These are phyloP conservation scores for Mionectes macconnelli DNA, from an alignment of 2,113 vertebrate genomes.

Conservation along the genomic window DNA sequence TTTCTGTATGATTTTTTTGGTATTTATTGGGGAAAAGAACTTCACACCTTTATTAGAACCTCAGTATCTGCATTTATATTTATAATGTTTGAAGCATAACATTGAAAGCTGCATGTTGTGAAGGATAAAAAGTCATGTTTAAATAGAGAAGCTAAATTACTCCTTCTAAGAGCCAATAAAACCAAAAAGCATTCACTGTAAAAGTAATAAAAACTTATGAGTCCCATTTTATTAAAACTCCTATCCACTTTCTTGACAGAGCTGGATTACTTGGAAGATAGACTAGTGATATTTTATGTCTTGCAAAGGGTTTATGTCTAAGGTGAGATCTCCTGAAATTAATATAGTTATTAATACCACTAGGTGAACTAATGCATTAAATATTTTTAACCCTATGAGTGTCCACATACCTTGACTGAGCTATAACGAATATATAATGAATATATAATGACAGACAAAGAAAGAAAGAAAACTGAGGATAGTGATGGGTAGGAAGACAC, in stretches of 20 bases:
- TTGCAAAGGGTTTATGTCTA: conserved; percentile 47
- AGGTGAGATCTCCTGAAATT: conserved; percentile 39
- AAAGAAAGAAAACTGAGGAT: background rate
- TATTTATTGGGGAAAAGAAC: conserved; percentile 18
- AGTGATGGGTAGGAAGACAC: background rate
- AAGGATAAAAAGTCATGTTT: conserved; percentile 75
- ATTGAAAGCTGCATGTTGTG: conserved; percentile 66
- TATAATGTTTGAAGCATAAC: conserved; percentile 55
- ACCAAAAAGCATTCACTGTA: conserved; percentile 74
- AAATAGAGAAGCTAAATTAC: conserved; percentile 74
- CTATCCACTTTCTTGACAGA: conserved; percentile 64
- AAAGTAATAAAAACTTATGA: conserved; percentile 78
- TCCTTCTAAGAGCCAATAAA: conserved; percentile 74
- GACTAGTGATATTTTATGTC: conserved; percentile 55
- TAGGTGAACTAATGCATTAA: background rate
- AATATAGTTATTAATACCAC: background rate
- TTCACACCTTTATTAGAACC: conserved; percentile 64
- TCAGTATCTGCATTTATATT: conserved; percentile 68
- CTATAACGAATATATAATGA: background rate
- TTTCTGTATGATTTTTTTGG: conserved; percentile 26
- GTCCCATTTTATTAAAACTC: conserved; percentile 77
- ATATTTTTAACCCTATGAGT: background rate
- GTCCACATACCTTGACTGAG: background rate
- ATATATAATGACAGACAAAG: background rate
- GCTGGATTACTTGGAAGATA: conserved; percentile 56